Base-by-base conservation (phyloP, 2,888 invertebrate genomes). In the Aphrophora alni region DNA sequence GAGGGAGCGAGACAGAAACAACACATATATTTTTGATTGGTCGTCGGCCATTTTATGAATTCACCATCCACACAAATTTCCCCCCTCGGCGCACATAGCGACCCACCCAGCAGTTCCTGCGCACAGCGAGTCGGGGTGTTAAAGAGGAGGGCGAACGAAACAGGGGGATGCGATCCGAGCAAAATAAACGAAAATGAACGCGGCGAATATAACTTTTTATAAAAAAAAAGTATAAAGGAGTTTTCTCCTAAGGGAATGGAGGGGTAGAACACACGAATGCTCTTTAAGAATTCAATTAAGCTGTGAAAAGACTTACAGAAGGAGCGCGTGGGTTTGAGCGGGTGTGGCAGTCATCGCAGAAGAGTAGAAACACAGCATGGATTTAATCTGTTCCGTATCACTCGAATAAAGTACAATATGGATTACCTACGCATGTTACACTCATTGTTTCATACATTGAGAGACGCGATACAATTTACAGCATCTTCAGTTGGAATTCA, bases 1-100 rank as follows among this genome's bases (percentile, higher is more conserved):
- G 77, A 77, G 77, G 73, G 74, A 75, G 75, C 75, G 80, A 69
- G 77, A 82, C 78, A 75, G 75, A 81, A 75, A 79, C 74, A 79
- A 80, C 44, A 82, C 77, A 81, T 78, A 81, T 81, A 81, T 81
- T 82, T 82, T 82, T 82, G 82, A 82, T 82, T 82, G 82, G 82
- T 82, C 80, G 83, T 80, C 83, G 82, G 83, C 83, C 83, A 83
- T 83, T 83, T 83, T 83, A 83, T 83, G 83, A 83, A 83, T 82
- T 83, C 81, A 81, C 80, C 82, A 82, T 82, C 80, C 79, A 59
- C 78, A 75, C 81, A 78, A 81, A 81, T 81, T 81, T 77, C 77
- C 71, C 79, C 38, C 72, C 70, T 27, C 81, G 26, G 69, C 70
- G 70, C 73, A 27, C 3, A 27, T 0, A 80, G 38, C 26, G 70